Conservation (phyloP, 2,888 invertebrate species). For the Isotomurus palustris region DNA sequence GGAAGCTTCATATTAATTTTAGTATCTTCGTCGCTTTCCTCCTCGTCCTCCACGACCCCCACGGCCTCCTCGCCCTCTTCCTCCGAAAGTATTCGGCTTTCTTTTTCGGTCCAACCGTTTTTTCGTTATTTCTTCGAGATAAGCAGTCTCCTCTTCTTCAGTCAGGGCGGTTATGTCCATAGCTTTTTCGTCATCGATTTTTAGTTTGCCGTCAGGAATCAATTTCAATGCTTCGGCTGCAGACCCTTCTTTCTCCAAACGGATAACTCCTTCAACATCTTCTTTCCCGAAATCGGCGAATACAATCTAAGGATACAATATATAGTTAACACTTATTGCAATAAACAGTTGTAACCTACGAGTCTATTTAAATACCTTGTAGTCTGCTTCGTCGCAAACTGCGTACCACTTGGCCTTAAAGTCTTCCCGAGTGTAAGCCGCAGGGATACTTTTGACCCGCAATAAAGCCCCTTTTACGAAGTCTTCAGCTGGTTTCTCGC, state of each 20-base stretch:
- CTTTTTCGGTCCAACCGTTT: constrained; percentile 20
- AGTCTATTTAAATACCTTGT: constrained; percentile 18
- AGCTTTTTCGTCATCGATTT: constrained; percentile 15
- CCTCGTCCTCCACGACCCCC: constrained; percentile 25
- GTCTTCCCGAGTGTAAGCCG: constrained; percentile 61
- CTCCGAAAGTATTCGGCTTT: constrained; percentile 1
- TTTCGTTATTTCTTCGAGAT: constrained; percentile 24
- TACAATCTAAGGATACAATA: constrained; percentile 52
- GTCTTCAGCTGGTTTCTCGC: constrained; percentile 48
- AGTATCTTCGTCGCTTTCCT: constrained; percentile 18
- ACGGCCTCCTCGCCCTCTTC: constrained; percentile 13
- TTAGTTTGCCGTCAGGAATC: constrained; percentile 35
- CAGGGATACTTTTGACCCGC: constrained; percentile 62
- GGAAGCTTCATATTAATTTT: no score
- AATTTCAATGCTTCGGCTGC: constrained; percentile 55
- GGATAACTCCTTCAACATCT: constrained; percentile 66
- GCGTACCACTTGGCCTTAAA: constrained; percentile 66
- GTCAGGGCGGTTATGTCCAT: constrained; percentile 13
- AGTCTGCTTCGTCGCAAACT: constrained; percentile 56
- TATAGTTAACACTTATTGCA: not conserved
- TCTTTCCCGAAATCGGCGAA: constrained; percentile 74
- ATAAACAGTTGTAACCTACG: not conserved
- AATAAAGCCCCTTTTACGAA: constrained; percentile 71
- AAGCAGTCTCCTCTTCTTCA: constrained; percentile 32
- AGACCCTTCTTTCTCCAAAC: constrained; percentile 64